phyloP scores from a whole-genome alignment of 2,113 vertebrate species.

The Agelaius phoeniceus region DNA sequence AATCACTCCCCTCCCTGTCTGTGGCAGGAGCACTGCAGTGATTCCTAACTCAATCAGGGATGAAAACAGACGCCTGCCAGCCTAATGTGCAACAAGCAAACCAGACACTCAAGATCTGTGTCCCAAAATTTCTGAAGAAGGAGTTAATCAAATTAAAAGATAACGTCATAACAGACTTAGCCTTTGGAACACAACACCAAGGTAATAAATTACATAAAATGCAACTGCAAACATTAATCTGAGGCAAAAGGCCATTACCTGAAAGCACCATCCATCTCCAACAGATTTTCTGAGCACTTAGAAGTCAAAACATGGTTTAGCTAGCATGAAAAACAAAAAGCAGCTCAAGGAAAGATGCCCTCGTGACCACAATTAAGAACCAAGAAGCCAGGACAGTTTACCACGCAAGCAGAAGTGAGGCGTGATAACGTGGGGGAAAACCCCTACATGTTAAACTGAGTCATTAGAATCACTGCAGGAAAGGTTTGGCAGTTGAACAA shows the following conservation, averaged over 20 bases:
- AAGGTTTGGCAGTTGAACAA: not conserved
- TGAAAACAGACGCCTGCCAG: not conserved
- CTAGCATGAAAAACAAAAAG: not conserved
- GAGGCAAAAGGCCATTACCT: slow-evolving; percentile 2
- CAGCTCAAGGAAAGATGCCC: not conserved
- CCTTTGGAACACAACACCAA: not conserved
- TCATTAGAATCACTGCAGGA: not conserved
- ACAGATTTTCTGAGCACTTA: not conserved
- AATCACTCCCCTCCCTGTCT: not conserved
- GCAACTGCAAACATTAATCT: not conserved
- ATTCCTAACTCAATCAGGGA: not conserved
- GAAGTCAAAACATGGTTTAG: not conserved
- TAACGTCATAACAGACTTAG: not conserved
- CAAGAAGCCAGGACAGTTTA: not conserved
- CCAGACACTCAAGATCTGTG: slow-evolving; percentile 9
- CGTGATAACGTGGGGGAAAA: not conserved
- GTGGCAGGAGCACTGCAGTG: not conserved
- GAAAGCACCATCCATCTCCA: slow-evolving; percentile 5
- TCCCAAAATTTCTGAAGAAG: slow-evolving; percentile 8
- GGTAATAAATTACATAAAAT: slow-evolving; percentile 9
- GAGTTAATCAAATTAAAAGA: slow-evolving; percentile 45
- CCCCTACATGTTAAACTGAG: not conserved
- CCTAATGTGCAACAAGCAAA: not conserved
- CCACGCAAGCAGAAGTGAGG: not conserved
- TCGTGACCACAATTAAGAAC: accelerated